A percentile compares a stretch with the other conserved stretches of the same genome.
Conservation (phyloP, 2,113 vertebrate genomes). For the Peucedramus taeniatus region DNA sequence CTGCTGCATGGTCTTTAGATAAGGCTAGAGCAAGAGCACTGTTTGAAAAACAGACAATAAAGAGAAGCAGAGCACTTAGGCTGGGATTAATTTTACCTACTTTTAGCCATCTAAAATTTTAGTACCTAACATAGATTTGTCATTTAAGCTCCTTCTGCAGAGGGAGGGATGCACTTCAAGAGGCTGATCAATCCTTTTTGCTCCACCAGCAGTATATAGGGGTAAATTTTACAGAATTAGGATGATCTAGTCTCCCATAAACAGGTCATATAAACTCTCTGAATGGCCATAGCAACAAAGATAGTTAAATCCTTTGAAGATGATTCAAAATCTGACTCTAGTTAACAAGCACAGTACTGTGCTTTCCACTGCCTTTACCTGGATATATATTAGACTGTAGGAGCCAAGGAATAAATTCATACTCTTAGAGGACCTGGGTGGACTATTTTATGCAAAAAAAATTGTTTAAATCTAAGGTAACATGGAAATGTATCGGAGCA, state of each 20-base stretch:
- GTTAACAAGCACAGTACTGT: background rate
- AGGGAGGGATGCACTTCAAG: background rate
- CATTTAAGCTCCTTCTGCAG: background rate
- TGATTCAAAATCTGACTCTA: background rate
- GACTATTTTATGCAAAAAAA: background rate
- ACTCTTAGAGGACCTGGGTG: background rate
- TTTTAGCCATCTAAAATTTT: background rate
- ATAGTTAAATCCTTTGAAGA: background rate
- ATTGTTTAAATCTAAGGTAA: background rate
- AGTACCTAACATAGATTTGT: background rate
- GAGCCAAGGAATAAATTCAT: background rate
- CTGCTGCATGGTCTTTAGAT: background rate
- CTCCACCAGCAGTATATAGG: background rate
- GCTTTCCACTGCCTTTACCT: background rate
- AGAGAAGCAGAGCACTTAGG: background rate
- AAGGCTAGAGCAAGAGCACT: background rate
- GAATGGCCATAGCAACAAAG: background rate
- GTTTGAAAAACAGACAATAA: background rate
- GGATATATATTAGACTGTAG: background rate
- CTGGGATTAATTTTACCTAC: background rate
- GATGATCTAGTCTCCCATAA: background rate
- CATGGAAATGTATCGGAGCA: background rate
- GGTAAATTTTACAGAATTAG: background rate
- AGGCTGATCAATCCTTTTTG: background rate
- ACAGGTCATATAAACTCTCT: background rate